Percentiles rank a stretch among this genome's conserved stretches.
These are phyloP conservation scores for Cololabis saira DNA, from an alignment of 2,113 vertebrate genomes.

Conservation along the genomic window DNA sequence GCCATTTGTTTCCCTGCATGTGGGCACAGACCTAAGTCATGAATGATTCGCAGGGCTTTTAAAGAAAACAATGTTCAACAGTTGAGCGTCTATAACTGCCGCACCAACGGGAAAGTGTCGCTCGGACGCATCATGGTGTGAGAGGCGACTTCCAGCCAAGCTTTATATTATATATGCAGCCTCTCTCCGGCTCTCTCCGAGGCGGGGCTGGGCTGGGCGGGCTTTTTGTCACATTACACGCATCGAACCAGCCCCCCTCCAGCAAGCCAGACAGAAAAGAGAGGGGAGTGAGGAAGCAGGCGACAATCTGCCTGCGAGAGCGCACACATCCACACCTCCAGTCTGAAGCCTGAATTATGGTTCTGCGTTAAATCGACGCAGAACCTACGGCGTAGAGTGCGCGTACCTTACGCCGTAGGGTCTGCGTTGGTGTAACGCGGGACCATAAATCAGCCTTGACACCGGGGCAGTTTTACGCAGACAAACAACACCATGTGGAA, in stretches of 20 bases:
- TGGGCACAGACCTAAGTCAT: slow-evolving; percentile 15
- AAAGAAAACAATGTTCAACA: slow-evolving; percentile 33
- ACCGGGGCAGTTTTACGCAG: slow-evolving; percentile 24
- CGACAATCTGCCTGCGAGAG: slow-evolving; percentile 9
- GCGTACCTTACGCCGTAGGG: no score
- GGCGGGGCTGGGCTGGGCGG: slow-evolving; percentile 76
- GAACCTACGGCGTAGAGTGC: no score
- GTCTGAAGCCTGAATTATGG: no score
- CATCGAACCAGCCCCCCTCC: slow-evolving; percentile 47
- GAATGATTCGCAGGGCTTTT: slow-evolving; percentile 3
- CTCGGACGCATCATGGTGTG: slow-evolving; percentile 56
- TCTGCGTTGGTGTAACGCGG: no score
- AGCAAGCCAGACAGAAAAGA: slow-evolving; percentile 40
- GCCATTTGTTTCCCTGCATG: slow-evolving; percentile 33
- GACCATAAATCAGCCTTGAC: no score
- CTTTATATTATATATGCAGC: slow-evolving; percentile 15
- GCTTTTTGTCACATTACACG: slow-evolving; percentile 74
- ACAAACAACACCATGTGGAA: slow-evolving; percentile 24
- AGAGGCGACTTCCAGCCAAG: slow-evolving; percentile 54
- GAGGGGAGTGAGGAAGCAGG: slow-evolving; percentile 11
- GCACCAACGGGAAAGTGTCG: slow-evolving; percentile 58
- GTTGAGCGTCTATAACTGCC: slow-evolving; percentile 33
- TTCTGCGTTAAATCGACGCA: no score
- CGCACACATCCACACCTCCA: slow-evolving; percentile 32
- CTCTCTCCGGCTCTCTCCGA: slow-evolving; percentile 32